phyloP scores from a whole-genome alignment of 2,797 vertebrate genomes.

The Etheostoma nigrum region DNA sequence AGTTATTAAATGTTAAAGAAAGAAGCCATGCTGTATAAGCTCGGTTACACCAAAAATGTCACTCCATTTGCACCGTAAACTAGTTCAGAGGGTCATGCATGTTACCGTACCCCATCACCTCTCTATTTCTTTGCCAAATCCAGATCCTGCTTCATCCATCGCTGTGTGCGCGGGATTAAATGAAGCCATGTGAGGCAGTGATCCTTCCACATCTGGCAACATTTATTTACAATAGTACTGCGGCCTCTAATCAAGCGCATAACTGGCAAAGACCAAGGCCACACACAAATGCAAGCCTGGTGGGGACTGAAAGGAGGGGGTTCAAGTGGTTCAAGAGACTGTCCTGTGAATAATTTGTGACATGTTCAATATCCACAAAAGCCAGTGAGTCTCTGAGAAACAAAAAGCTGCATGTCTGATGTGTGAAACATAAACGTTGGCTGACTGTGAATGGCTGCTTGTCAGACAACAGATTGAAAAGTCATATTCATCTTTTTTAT shows the following conservation, averaged over 20 bases:
- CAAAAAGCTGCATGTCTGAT: not conserved
- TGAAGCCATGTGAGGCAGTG: conserved; percentile 58
- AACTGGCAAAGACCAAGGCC: conserved; percentile 53
- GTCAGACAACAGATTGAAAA: conserved; percentile 31
- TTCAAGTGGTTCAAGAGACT: conserved; percentile 15
- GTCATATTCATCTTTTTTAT: conserved; percentile 12
- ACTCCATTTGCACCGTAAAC: conserved; percentile 12
- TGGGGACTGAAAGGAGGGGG: conserved; percentile 1
- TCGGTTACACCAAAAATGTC: not conserved
- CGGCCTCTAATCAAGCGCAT: conserved; percentile 76
- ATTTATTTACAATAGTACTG: conserved; percentile 73
- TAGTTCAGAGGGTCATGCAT: conserved; percentile 18
- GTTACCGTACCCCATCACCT: conserved; percentile 4
- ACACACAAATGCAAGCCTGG: conserved; percentile 52
- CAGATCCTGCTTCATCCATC: conserved; percentile 24
- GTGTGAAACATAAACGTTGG: not conserved
- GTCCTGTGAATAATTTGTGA: conserved; percentile 26
- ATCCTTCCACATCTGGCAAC: conserved; percentile 76
- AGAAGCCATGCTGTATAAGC: not conserved
- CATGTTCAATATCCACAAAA: conserved; percentile 27
- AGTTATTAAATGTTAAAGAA: conserved; percentile 8
- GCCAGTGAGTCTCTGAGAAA: not conserved
- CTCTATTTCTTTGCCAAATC: conserved; percentile 20
- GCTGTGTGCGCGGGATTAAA: conserved; percentile 35
- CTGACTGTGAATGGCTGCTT: conserved; percentile 13